A percentile compares a stretch with the other conserved stretches of the same genome.
phyloP scores from a whole-genome alignment of 2,113 vertebrate genomes.

The Apistogramma diplotaenia region DNA sequence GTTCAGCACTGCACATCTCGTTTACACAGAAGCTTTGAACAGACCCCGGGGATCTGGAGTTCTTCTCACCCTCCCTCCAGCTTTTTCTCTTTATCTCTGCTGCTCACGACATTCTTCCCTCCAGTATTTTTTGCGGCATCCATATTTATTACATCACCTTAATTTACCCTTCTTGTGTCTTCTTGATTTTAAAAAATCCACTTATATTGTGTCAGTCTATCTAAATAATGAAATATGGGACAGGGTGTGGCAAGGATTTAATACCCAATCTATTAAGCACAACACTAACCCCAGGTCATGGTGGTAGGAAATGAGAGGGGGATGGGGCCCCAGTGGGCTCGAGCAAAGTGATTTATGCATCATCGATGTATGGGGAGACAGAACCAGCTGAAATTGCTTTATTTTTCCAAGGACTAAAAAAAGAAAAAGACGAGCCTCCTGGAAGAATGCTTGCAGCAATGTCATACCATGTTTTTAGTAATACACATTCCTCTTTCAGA shows the following conservation, averaged over 20 bases:
- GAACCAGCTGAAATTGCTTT: slow-evolving; percentile 28
- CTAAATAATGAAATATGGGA: slow-evolving; percentile 52
- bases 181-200: slow-evolving; percentile 36
- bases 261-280: slow-evolving; percentile 50
- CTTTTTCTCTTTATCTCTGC: background rate
- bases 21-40: slow-evolving; percentile 38
- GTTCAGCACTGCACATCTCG: slow-evolving; percentile 31
- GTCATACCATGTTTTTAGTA: background rate
- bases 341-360: slow-evolving; percentile 16
- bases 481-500: slow-evolving; percentile 13
- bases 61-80: background rate
- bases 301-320: background rate
- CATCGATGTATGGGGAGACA: slow-evolving; percentile 7
- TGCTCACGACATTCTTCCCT: background rate
- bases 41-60: slow-evolving; percentile 19
- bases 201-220: slow-evolving; percentile 46
- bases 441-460: slow-evolving; percentile 5
- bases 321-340: slow-evolving; percentile 3
- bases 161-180: background rate
- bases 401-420: background rate
- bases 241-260: slow-evolving; percentile 52
- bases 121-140: slow-evolving; percentile 7
- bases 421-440: background rate
- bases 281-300: slow-evolving; percentile 29
- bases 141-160: slow-evolving; percentile 44